Conservation (phyloP, 2,888 invertebrate species). For the Emmelina monodactyla region DNA sequence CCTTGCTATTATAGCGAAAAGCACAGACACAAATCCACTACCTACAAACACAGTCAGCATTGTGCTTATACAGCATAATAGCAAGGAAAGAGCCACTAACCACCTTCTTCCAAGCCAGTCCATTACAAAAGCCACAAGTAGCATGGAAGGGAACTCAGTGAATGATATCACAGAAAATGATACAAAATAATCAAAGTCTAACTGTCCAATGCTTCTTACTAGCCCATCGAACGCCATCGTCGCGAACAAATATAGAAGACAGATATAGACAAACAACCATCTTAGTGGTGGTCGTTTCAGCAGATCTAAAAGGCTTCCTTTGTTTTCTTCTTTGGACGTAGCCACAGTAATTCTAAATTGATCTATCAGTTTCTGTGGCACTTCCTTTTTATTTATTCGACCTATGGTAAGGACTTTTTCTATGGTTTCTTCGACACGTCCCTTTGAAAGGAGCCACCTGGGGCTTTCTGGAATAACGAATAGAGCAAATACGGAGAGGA, state of each 20-base stretch:
- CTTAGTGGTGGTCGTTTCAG: constrained; percentile 30
- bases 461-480: constrained; percentile 37
- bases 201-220: constrained; percentile 29
- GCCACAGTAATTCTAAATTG: constrained; percentile 24
- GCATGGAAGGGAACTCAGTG: constrained; percentile 34
- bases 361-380: constrained; percentile 29
- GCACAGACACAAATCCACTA: constrained; percentile 25
- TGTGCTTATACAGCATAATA: constrained; percentile 25
- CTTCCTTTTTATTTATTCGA: constrained; percentile 29
- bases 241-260: constrained; percentile 32
- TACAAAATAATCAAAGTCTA: constrained; percentile 35
- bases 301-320: constrained; percentile 25
- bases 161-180: constrained; percentile 36
- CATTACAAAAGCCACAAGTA: constrained; percentile 30
- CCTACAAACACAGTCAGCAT: constrained; percentile 26
- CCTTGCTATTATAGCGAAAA: constrained; percentile 32
- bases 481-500: constrained; percentile 26
- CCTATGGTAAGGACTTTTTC: constrained; percentile 29
- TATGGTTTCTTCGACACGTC: constrained; percentile 32
- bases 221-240: constrained; percentile 32
- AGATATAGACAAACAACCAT: constrained; percentile 27
- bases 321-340: constrained; percentile 21
- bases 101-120: constrained; percentile 36
- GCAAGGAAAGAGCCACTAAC: constrained; percentile 27
- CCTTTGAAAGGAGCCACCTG: constrained; percentile 35